Conservation (phyloP, 1,140 invertebrate genomes). For the Diprion similis region DNA sequence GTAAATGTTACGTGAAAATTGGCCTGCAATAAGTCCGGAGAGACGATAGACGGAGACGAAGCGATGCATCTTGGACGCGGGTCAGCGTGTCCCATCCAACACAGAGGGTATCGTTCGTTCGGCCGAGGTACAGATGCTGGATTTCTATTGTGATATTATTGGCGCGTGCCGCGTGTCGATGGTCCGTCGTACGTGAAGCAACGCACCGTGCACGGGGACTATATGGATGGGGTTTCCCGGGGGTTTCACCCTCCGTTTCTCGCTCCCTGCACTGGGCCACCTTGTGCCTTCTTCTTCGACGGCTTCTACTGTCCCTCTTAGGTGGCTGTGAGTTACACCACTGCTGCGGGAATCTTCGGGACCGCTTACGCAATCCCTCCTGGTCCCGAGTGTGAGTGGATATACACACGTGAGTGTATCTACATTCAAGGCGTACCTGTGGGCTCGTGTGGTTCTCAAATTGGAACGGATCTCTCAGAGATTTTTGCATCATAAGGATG, state of each 20-base stretch:
- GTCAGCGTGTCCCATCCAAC: not conserved
- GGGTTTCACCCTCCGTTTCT: not conserved
- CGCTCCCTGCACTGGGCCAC: not conserved
- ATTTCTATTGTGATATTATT: slow-evolving; percentile 34
- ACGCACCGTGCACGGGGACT: slow-evolving; percentile 15
- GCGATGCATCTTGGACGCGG: too few species aligned
- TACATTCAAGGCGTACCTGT: not conserved
- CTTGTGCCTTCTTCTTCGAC: not conserved
- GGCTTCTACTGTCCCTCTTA: not conserved
- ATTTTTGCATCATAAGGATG: too few species aligned
- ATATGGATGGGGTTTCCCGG: slow-evolving; percentile 12
- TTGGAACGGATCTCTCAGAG: not conserved
- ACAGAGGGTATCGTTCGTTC: not conserved
- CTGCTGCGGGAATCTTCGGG: not conserved
- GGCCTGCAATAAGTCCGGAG: too few species aligned
- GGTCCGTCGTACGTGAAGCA: not conserved
- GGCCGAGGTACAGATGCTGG: not conserved
- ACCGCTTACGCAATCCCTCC: not conserved
- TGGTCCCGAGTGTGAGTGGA: not conserved
- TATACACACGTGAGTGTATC: not conserved
- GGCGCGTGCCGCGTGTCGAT: slow-evolving; percentile 42
- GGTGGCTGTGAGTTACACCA: not conserved
- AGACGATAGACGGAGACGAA: too few species aligned
- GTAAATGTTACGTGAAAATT: too few species aligned
- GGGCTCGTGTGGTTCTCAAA: not conserved